Conservation (phyloP, 2,797 vertebrate genomes). For the Eidolon dupreanum region DNA sequence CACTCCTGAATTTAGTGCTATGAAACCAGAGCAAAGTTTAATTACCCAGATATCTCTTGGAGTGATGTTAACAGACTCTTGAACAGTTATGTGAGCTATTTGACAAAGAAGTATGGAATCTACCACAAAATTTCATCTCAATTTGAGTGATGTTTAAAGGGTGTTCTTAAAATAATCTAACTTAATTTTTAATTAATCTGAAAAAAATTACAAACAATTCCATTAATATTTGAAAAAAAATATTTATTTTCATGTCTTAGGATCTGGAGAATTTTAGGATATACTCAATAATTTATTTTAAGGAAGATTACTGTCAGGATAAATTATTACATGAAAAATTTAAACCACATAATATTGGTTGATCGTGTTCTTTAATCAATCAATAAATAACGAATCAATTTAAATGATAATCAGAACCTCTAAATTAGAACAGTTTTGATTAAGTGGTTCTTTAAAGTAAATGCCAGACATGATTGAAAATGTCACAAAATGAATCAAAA, state of each 20-base stretch:
- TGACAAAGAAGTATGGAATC: not conserved
- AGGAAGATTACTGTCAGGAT: not conserved
- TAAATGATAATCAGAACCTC: conserved; percentile 50
- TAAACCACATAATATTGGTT: conserved; percentile 1
- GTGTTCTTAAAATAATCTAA: not conserved
- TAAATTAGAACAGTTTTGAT: conserved; percentile 52
- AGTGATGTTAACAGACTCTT: not conserved
- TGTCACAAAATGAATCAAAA: conserved; percentile 41
- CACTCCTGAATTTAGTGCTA: not conserved
- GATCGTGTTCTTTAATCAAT: conserved; percentile 43
- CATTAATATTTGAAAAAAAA: conserved; percentile 22
- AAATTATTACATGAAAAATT: conserved; percentile 34
- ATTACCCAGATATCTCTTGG: not conserved
- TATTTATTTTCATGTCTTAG: not conserved
- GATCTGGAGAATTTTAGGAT: not conserved
- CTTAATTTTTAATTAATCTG: not conserved
- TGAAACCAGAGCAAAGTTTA: not conserved
- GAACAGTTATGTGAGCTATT: not conserved
- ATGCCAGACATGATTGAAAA: conserved; percentile 51
- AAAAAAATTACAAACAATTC: not conserved
- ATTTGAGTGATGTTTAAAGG: not conserved
- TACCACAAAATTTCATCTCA: not conserved
- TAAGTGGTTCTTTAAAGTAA: conserved; percentile 43
- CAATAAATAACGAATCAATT: conserved; percentile 51
- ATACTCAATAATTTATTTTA: conserved; percentile 28